Conservation (phyloP, 2,113 vertebrate genomes). For the Camarhynchus parvulus region DNA sequence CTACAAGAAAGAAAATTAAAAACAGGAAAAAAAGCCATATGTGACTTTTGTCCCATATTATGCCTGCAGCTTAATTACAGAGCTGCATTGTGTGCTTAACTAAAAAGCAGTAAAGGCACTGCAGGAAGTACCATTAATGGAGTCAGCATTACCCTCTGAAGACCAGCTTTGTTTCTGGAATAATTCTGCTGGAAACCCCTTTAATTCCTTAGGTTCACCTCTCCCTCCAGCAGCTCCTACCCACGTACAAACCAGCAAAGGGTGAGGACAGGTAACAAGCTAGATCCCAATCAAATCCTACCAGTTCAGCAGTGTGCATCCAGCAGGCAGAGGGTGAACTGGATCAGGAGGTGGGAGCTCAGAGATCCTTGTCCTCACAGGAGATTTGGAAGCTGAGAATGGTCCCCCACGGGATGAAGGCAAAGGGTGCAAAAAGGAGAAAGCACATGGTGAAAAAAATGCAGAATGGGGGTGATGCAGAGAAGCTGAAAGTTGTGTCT, state of each 20-base stretch:
- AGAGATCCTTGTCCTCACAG: background rate
- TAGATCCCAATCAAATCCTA: background rate
- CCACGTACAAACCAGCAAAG: background rate
- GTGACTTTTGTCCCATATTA: background rate
- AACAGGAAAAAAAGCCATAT: background rate
- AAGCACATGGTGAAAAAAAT: background rate
- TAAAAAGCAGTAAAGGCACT: slow-evolving; percentile 6
- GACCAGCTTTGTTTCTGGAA: background rate
- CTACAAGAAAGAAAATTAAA: slow-evolving; percentile 3
- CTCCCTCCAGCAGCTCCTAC: background rate
- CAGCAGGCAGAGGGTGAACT: background rate
- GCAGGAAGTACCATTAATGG: background rate
- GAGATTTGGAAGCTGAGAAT: background rate
- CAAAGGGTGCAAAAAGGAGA: background rate
- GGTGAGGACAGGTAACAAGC: background rate
- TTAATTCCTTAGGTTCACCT: background rate
- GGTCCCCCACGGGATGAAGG: background rate
- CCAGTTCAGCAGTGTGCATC: background rate
- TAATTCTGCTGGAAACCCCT: background rate
- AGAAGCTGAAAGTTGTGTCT: background rate
- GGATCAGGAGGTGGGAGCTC: background rate
- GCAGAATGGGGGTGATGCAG: background rate
- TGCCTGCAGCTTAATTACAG: background rate
- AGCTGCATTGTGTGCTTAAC: background rate
- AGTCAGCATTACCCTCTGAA: slow-evolving; percentile 19